phyloP scores from a whole-genome alignment of 2,888 invertebrate genomes.

The Ctenicera cuprea region DNA sequence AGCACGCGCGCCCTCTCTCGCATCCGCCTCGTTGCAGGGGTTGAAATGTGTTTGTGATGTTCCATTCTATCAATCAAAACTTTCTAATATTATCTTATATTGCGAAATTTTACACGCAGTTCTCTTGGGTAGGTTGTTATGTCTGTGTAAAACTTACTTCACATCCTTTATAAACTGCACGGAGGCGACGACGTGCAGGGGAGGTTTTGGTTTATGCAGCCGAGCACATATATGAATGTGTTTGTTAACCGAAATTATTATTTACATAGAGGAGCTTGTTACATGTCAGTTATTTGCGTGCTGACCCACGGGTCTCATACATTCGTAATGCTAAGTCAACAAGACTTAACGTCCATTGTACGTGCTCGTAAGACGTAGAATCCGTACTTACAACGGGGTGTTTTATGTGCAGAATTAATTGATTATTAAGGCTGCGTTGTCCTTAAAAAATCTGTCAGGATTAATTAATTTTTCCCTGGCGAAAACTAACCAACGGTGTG shows the following conservation, averaged over 20 bases:
- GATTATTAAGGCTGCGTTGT: conserved; percentile 45
- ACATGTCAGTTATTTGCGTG: conserved; percentile 70
- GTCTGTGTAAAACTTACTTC: not conserved
- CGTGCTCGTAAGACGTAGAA: conserved; percentile 44
- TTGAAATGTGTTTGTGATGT: conserved; percentile 59
- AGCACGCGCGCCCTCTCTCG: conserved; percentile 42
- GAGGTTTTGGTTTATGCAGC: conserved; percentile 19
- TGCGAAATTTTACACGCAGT: conserved; percentile 48
- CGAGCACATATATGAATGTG: conserved; percentile 65
- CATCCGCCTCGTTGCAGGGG: conserved; percentile 52
- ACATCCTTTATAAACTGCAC: not conserved
- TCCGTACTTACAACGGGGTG: conserved; percentile 5
- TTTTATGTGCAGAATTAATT: conserved; percentile 38
- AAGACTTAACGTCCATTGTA: conserved; percentile 56
- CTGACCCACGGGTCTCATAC: conserved; percentile 69
- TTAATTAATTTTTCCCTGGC: conserved; percentile 45
- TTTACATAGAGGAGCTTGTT: conserved; percentile 72
- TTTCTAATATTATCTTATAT: conserved; percentile 54
- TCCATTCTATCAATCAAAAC: conserved; percentile 60
- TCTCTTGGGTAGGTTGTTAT: conserved; percentile 10
- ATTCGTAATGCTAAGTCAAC: conserved; percentile 72
- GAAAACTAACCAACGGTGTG: conserved; percentile 11
- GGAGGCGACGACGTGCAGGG: conserved; percentile 16
- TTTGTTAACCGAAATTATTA: conserved; percentile 74
- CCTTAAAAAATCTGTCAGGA: conserved; percentile 36